These are phyloP conservation scores for Danio jaintianensis DNA, from an alignment of 2,797 vertebrate genomes.

Conservation along the genomic window DNA sequence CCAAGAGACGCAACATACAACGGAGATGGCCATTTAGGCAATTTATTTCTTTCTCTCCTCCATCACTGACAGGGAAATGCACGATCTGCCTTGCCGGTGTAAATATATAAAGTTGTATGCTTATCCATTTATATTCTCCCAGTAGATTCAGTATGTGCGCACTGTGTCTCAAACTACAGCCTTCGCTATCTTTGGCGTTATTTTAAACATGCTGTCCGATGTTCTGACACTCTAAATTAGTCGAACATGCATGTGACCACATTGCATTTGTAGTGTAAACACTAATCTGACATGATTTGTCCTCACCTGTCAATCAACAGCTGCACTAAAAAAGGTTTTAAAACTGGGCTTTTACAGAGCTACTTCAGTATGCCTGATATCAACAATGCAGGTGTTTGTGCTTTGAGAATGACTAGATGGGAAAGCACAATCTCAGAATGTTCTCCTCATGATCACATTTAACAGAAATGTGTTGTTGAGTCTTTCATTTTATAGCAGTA, in stretches of 20 bases:
- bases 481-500: neutral
- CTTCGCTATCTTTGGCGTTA: neutral
- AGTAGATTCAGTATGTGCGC: neutral
- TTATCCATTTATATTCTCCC: slow-evolving; percentile 10
- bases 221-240: neutral
- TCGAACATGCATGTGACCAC: neutral
- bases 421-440: neutral
- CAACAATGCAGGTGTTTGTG: neutral
- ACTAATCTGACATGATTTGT: neutral
- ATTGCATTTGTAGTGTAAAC: neutral
- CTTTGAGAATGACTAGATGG: neutral
- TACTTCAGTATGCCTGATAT: neutral
- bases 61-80: slow-evolving; percentile 1
- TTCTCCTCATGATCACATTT: neutral
- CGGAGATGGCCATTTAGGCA: slow-evolving; percentile 16
- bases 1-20: slow-evolving; percentile 27
- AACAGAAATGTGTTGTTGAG: neutral
- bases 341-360: neutral
- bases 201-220: neutral
- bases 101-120: slow-evolving; percentile 5
- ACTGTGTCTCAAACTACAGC: neutral
- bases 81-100: slow-evolving; percentile 7
- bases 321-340: neutral
- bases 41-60: slow-evolving; percentile 22
- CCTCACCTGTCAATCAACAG: neutral